Evolutionary conservation across 2,888 invertebrate species (phyloP), one percentile per base, ranked within the genome.

Genomic region (Drosophila subquinaria): DNA sequence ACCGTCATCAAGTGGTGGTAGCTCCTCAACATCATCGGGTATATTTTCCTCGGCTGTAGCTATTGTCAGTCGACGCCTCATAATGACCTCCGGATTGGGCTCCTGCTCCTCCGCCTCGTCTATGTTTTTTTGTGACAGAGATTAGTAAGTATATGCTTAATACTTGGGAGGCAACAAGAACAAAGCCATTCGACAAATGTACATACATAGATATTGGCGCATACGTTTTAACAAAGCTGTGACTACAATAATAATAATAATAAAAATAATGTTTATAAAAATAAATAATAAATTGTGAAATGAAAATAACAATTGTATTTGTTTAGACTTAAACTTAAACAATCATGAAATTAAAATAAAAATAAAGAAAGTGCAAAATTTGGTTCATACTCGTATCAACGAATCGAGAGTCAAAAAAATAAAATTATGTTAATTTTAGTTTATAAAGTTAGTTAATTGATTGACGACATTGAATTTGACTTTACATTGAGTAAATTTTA

Each of bases 11-110:
- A 90, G 78, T 50, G 82, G 88, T 42, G 90, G 90, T 56, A 89
- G 81, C 23, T 91, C 88, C 53, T 89, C 90, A 62, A 56, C 64
- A 40, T 84, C 87, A 68, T 90, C 91, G 13, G 88, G 87, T 69
- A 91, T 82, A 13, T 83, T 72, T 47, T 92, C 92, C 64, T 92
- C 92, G 5, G 89, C 83, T 8, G 81, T 75, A 51, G 92, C 90
- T 57, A 93, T 91, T 20, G 93, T 93, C 52, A 93, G 72, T 45
- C 93, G 88, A 5, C 93, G 90, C 75, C 91, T 90, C 91, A 92
- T 87, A 47, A 72, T 61, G 66, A 69, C 53, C 73, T 90, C 87
- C 36, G 67, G 51, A 4, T 76, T 45, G 51, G 85, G 69, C 60
- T 78, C 81, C 60, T 82, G 83, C 70, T 76, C 84, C 51, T 82